Conservation (phyloP, 2,113 vertebrate genomes). For the Eptatretus burgeri region DNA sequence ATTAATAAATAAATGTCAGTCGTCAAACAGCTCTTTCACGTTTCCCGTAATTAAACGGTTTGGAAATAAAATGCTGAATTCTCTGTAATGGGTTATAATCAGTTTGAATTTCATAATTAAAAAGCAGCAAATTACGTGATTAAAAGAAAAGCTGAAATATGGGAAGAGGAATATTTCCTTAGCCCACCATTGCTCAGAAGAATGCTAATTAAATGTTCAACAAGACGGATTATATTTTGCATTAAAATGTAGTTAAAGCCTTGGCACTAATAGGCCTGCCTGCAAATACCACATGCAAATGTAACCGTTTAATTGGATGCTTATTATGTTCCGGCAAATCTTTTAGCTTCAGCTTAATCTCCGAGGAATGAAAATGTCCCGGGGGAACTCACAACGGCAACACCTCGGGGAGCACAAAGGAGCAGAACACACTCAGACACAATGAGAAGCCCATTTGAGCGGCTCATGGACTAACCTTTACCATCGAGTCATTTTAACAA, state of each 20-base stretch:
- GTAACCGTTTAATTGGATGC: conserved; percentile 3
- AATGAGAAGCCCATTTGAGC: no score
- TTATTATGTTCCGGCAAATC: neutral
- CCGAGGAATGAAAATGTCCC: no score
- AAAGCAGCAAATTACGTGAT: neutral
- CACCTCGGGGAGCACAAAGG: no score
- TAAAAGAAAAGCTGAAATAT: conserved; percentile 2
- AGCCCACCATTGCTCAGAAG: conserved; percentile 2
- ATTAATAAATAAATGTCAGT: no score
- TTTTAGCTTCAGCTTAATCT: no score
- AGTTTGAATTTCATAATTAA: conserved; percentile 1
- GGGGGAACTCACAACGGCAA: no score
- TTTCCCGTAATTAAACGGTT: conserved; percentile 1
- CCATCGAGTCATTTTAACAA: no score
- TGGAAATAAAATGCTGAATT: conserved; percentile 5
- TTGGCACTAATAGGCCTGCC: neutral
- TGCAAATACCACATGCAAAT: conserved; percentile 4
- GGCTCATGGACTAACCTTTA: no score
- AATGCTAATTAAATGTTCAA: neutral
- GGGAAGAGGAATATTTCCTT: conserved; percentile 1
- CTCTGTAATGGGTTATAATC: conserved; percentile 3
- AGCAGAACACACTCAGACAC: no score
- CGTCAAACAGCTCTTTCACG: no score
- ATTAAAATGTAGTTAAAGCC: conserved; percentile 6
- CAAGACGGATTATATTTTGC: neutral